Base-by-base conservation (phyloP, 2,113 vertebrate species). In the Kryptolebias marmoratus region DNA sequence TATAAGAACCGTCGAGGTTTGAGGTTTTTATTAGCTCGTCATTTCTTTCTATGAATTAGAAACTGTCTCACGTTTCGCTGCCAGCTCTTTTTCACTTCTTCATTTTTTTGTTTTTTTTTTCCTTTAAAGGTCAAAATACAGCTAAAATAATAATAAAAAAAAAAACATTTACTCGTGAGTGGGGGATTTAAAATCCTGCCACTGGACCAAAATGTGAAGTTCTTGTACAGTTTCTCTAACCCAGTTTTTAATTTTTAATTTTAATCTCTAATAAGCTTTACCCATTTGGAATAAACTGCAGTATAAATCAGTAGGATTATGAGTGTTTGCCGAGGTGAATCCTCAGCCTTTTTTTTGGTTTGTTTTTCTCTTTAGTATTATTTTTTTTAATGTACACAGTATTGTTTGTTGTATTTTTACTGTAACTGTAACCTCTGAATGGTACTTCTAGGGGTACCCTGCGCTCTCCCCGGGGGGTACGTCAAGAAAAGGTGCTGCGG, bases 151-250 rank as follows among this genome's bases (percentile, higher is more conserved):
- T 22, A 22, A 22, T 22, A 22, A 22, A 22, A 22, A 18, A 42
- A 62, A 55, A 78, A 65, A 68, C 64, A 75, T 62, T 75, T 16
- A 42, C 39, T 42, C 39, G 5, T 55, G 1, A 73, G 68, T 77
- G 74, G 71, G 67, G 53, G 68, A 72, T 83, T 80, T 73, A 70
- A 71, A 86, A 79, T 63, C 71, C 22, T 79, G 81, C 66, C 78
- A 77, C 88, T 73, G 89, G 90, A 92, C 91, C 90, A 91, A 91
- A 90, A 90, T 89, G 88, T 90, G 87, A 92, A 88, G 73, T 74
- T 76, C 77, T 68, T 86, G 87, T 88, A 88, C 83, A 87, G 80
- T 70, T 86, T 72, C 72, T 83, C 70, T 68, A 77, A 82, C 75
- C 86, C 75, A 71, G 45, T 77, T 68, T 75, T 70, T 71, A 52